phyloP scores from a whole-genome alignment of 1,140 invertebrate genomes.

The Drosophila busckii region DNA sequence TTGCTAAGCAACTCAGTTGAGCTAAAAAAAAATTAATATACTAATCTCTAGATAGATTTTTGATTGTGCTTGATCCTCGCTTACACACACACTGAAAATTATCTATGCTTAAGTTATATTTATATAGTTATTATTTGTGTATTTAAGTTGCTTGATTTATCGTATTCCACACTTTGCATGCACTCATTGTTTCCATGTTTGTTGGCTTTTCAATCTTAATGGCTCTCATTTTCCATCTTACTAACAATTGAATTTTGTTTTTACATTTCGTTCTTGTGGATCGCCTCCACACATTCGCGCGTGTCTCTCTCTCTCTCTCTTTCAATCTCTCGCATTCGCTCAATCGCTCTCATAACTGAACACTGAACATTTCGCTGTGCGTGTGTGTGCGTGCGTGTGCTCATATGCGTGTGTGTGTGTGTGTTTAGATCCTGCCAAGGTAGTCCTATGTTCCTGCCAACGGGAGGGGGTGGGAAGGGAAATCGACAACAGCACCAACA shows the following conservation, averaged over 20 bases:
- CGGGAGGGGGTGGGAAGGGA: conserved; percentile 79
- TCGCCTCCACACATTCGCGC: conserved; percentile 5
- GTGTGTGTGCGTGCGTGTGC: conserved; percentile 33
- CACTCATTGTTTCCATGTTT: conserved; percentile 3
- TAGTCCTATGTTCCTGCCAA: conserved; percentile 75
- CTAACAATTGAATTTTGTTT: conserved; percentile 69
- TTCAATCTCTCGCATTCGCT: background rate
- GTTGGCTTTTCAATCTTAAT: conserved; percentile 34
- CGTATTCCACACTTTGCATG: conserved; percentile 30
- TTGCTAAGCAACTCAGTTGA: too few species aligned
- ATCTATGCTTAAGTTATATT: too few species aligned
- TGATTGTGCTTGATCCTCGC: too few species aligned
- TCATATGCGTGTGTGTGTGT: conserved; percentile 23
- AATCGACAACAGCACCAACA: conserved; percentile 70
- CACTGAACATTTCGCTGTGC: conserved; percentile 11
- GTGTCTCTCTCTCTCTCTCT: conserved; percentile 8
- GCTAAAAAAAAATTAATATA: too few species aligned
- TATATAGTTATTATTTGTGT: too few species aligned
- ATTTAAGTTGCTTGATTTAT: too few species aligned
- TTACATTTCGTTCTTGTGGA: conserved; percentile 59
- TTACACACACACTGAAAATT: too few species aligned
- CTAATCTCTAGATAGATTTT: too few species aligned
- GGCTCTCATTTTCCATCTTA: conserved; percentile 54
- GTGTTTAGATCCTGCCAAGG: conserved; percentile 67
- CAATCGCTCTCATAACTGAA: conserved; percentile 1